Percentiles rank a stretch among this genome's conserved stretches.
phyloP scores from a whole-genome alignment of 2,113 vertebrate genomes.

The Hippocampus barbouri region DNA sequence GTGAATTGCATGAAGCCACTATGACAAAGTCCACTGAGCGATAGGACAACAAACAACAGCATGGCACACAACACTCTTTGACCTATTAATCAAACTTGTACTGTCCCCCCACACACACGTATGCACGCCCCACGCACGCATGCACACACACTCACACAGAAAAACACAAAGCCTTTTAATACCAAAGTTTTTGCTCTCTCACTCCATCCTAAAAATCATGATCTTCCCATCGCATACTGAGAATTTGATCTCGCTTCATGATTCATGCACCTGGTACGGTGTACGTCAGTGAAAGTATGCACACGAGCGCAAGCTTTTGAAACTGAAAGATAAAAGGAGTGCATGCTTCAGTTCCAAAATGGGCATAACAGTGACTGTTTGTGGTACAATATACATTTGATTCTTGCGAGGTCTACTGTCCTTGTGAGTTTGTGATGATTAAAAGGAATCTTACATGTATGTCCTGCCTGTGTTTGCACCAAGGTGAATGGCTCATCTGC shows the following conservation, averaged over 20 bases:
- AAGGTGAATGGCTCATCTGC: background rate
- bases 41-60: constrained; percentile 59
- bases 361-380: background rate
- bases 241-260: constrained; percentile 2
- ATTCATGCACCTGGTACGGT: background rate
- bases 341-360: background rate
- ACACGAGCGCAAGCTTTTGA: background rate
- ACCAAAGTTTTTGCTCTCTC: background rate
- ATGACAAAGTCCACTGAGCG: constrained; percentile 58
- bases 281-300: background rate
- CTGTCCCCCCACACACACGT: constrained; percentile 1
- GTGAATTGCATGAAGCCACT: constrained; percentile 25
- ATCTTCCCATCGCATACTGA: no score
- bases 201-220: no score
- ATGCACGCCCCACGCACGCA: background rate
- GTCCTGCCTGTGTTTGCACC: background rate
- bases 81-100: constrained; percentile 44
- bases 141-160: no score
- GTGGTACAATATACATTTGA: background rate
- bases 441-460: background rate
- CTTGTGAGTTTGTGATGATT: background rate
- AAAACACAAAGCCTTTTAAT: background rate
- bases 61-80: constrained; percentile 54
- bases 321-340: background rate
- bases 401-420: background rate